These are phyloP conservation scores for Lucinisca nassula DNA, from an alignment of 2,888 invertebrate species.

Conservation along the genomic window DNA sequence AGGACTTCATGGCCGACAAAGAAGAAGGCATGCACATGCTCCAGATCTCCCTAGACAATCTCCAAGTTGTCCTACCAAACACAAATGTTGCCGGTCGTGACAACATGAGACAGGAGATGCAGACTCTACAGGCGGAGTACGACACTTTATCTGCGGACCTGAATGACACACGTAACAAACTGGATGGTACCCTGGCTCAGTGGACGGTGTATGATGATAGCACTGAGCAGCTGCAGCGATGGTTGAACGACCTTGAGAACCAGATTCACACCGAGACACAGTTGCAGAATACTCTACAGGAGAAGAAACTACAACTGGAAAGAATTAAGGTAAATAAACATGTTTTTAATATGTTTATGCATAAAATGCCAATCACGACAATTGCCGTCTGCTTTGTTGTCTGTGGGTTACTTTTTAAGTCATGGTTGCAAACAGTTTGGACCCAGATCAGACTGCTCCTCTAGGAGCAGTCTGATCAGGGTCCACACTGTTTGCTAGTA, in stretches of 20 bases:
- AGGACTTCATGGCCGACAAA: slow-evolving; percentile 83
- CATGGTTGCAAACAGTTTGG: too few relatives aligned
- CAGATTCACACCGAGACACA: slow-evolving; percentile 95
- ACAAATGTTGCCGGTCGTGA: slow-evolving; percentile 97
- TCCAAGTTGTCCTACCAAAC: slow-evolving; percentile 90
- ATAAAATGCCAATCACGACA: too few relatives aligned
- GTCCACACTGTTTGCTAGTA: too few relatives aligned
- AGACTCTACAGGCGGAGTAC: slow-evolving; percentile 95
- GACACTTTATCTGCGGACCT: slow-evolving; percentile 95
- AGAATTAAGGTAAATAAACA: slow-evolving; percentile 95
- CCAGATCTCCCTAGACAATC: slow-evolving; percentile 85
- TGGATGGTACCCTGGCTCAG: slow-evolving; percentile 95
- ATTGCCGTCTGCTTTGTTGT: too few relatives aligned
- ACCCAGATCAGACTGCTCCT: too few relatives aligned
- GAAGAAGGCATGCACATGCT: slow-evolving; percentile 85
- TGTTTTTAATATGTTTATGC: background rate
- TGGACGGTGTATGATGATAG: slow-evolving; percentile 98
- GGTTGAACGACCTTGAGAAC: slow-evolving; percentile 93
- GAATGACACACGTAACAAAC: slow-evolving; percentile 91
- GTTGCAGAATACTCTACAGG: slow-evolving; percentile 84
- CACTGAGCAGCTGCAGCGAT: slow-evolving; percentile 92
- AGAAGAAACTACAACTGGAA: slow-evolving; percentile 89
- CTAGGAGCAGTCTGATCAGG: too few relatives aligned
- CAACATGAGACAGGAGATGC: slow-evolving; percentile 94
- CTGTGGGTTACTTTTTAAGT: too few relatives aligned